Percentiles rank a stretch among this genome's conserved stretches.
Conservation (phyloP, 37 sponge, comb jelly and placozoan species). For the Chondrosia reniformis region DNA sequence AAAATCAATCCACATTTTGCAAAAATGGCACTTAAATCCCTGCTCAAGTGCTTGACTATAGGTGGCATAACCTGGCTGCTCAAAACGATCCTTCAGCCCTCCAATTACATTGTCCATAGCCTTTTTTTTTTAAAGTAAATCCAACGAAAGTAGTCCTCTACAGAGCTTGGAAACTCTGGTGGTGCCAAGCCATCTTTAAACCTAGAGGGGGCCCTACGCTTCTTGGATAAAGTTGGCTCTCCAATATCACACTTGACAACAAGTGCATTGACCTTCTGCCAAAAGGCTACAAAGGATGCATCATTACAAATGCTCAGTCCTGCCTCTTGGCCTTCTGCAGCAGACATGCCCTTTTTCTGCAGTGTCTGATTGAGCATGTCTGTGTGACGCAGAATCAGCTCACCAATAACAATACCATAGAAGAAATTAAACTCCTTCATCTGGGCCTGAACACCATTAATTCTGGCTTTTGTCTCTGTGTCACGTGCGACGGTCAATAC, state of each 20-base stretch:
- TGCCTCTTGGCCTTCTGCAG: slow-evolving; percentile 30
- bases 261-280: not conserved
- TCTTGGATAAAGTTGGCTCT: slow-evolving; percentile 11
- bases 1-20: too few species aligned
- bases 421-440: slow-evolving; percentile 24
- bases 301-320: slow-evolving; percentile 1
- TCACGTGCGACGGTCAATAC: not conserved
- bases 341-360: slow-evolving; percentile 19
- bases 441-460: not conserved
- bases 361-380: slow-evolving; percentile 13
- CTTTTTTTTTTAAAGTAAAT: slow-evolving; percentile 17
- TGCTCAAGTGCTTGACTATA: too few species aligned
- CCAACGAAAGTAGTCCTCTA: slow-evolving; percentile 6
- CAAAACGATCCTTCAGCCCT: slow-evolving; percentile 11
- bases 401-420: slow-evolving; percentile 16
- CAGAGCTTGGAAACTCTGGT: not conserved
- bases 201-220: slow-evolving; percentile 1
- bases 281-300: not conserved
- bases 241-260: slow-evolving; percentile 4
- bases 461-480: slow-evolving; percentile 19
- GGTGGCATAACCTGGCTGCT: too few species aligned
- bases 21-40: too few species aligned
- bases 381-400: slow-evolving; percentile 21
- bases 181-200: not conserved
- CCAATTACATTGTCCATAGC: slow-evolving; percentile 17